Conservation (phyloP, 2,888 invertebrate genomes). For the Trichopoda pennipes region DNA sequence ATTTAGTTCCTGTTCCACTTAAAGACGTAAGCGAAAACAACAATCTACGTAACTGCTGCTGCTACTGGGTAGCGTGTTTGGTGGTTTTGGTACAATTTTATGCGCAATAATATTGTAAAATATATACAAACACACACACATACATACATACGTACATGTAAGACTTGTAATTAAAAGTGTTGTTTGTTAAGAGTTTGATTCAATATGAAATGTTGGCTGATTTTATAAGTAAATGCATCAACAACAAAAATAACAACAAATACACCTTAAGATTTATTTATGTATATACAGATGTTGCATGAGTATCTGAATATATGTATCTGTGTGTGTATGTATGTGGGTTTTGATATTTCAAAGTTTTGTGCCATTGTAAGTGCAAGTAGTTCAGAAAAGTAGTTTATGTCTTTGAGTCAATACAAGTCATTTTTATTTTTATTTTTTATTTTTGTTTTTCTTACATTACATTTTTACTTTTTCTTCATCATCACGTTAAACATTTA, state of each 20-base stretch:
- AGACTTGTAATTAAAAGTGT: neutral
- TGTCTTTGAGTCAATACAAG: conserved; percentile 20
- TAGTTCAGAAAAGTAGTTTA: conserved; percentile 35
- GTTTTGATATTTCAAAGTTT: conserved; percentile 25
- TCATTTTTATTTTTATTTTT: conserved; percentile 1
- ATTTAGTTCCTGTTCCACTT: conserved; percentile 70
- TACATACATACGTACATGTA: neutral
- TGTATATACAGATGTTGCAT: neutral
- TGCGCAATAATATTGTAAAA: neutral
- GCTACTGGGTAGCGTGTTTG: conserved; percentile 48
- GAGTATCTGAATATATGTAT: neutral
- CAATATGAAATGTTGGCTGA: conserved; percentile 36
- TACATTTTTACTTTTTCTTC: conserved; percentile 21
- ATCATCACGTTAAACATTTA: conserved; percentile 24
- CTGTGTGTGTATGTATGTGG: neutral
- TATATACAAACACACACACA: neutral
- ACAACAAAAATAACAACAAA: neutral
- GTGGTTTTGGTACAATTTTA: conserved; percentile 44
- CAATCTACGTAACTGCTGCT: conserved; percentile 47
- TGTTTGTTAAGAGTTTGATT: conserved; percentile 52
- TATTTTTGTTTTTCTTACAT: neutral
- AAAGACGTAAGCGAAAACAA: conserved; percentile 58
- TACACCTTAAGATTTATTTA: neutral
- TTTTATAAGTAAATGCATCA: neutral
- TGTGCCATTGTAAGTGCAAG: conserved; percentile 51